These are phyloP conservation scores for Lepus oiostolus DNA, from an alignment of 2,797 vertebrate species.

Conservation along the genomic window DNA sequence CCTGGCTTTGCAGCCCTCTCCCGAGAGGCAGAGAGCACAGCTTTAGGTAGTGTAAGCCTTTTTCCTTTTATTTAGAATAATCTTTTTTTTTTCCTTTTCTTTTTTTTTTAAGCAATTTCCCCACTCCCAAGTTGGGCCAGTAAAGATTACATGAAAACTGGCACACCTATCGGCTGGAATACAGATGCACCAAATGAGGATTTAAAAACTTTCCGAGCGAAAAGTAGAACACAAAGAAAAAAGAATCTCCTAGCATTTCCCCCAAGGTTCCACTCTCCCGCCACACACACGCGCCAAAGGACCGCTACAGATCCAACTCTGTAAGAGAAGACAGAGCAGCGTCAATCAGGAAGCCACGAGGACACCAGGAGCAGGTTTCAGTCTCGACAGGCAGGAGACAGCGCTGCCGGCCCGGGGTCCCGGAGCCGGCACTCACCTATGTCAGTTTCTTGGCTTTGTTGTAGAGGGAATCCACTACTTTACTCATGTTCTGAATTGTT, in stretches of 20 bases:
- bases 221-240: slow-evolving; percentile 89
- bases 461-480: slow-evolving; percentile 99
- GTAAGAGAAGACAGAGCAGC: slow-evolving; percentile 88
- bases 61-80: slow-evolving; percentile 91
- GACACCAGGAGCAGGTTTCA: slow-evolving; percentile 65
- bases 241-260: slow-evolving; percentile 90
- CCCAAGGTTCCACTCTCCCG: slow-evolving; percentile 91
- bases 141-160: slow-evolving; percentile 95
- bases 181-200: slow-evolving; percentile 93
- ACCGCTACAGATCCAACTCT: slow-evolving; percentile 90
- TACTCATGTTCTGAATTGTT: slow-evolving; percentile 99
- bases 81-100: slow-evolving; percentile 81
- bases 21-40: slow-evolving; percentile 91
- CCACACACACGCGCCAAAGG: slow-evolving; percentile 91
- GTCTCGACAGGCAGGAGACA: slow-evolving; percentile 58
- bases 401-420: slow-evolving; percentile 35
- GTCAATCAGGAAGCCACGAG: slow-evolving; percentile 80
- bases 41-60: slow-evolving; percentile 91
- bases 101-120: slow-evolving; percentile 92
- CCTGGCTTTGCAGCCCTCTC: slow-evolving; percentile 85
- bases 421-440: slow-evolving; percentile 92
- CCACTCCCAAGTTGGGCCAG: slow-evolving; percentile 90
- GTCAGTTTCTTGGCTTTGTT: slow-evolving; percentile 99
- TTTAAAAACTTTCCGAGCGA: slow-evolving; percentile 93
- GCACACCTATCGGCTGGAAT: slow-evolving; percentile 90